Percentiles rank a stretch among this genome's conserved stretches.
Conservation (phyloP, 2,888 invertebrate species). For the Prosapia bicincta region DNA sequence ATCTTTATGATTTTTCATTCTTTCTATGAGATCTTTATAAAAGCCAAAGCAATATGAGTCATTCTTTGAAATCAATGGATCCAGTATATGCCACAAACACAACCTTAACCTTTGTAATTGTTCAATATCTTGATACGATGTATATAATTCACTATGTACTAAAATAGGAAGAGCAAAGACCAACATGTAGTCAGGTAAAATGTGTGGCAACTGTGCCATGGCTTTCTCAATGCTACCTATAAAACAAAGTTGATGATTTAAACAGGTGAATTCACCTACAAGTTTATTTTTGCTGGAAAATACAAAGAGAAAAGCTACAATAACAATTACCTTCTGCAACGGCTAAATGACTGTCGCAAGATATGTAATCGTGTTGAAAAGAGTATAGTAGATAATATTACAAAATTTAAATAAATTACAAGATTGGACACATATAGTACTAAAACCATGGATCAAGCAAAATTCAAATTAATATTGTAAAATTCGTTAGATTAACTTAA, state of each 20-base stretch:
- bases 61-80: slow-evolving; percentile 88
- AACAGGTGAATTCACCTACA: too few relatives aligned
- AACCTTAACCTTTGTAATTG: slow-evolving; percentile 78
- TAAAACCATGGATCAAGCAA: too few relatives aligned
- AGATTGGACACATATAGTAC: too few relatives aligned
- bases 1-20: slow-evolving; percentile 93
- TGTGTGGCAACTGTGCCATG: slow-evolving; percentile 74
- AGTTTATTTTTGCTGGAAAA: too few relatives aligned
- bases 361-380: too few relatives aligned
- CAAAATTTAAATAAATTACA: too few relatives aligned
- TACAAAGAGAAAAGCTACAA: too few relatives aligned
- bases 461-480: too few relatives aligned
- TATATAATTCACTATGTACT: slow-evolving; percentile 87
- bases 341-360: too few relatives aligned
- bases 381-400: too few relatives aligned
- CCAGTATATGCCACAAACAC: slow-evolving; percentile 91
- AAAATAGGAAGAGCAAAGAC: slow-evolving; percentile 95
- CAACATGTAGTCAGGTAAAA: slow-evolving; percentile 95
- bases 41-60: slow-evolving; percentile 95
- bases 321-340: too few relatives aligned
- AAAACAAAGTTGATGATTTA: background rate
- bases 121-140: slow-evolving; percentile 67
- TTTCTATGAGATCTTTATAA: slow-evolving; percentile 88
- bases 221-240: slow-evolving; percentile 59
- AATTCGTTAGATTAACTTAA: too few relatives aligned